phyloP scores from a whole-genome alignment of 1,140 invertebrate genomes.

The Drosophila willistoni region DNA sequence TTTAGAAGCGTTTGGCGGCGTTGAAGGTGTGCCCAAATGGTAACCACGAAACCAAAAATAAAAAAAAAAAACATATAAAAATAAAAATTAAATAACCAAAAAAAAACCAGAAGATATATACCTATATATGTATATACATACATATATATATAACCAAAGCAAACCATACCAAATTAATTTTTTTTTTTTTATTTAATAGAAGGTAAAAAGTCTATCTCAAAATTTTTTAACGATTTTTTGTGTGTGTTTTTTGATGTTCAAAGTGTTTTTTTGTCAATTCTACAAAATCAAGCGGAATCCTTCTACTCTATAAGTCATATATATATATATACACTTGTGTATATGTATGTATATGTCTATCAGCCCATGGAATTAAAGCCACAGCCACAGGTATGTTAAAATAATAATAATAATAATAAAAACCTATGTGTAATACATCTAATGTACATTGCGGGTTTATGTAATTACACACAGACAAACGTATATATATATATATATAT shows the following conservation, averaged over 20 bases:
- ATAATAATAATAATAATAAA: not conserved
- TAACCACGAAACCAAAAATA: conserved; percentile 62
- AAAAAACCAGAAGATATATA: not conserved
- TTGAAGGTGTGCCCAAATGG: conserved; percentile 77
- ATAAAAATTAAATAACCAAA: conserved; percentile 4
- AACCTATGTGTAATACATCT: not conserved
- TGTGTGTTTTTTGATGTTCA: conserved; percentile 5
- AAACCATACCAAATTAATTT: not conserved
- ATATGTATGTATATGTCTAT: not conserved
- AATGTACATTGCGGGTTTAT: not conserved
- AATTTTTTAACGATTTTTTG: conserved; percentile 3
- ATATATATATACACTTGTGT: not conserved
- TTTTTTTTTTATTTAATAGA: conserved; percentile 12
- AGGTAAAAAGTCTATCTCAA: conserved; percentile 1
- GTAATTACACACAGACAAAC: conserved; percentile 3
- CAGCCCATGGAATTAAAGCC: not conserved
- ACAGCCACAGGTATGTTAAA: not conserved
- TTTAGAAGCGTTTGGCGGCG: conserved; percentile 82
- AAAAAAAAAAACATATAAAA: conserved; percentile 24
- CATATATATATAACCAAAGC: not conserved
- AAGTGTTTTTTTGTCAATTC: not conserved
- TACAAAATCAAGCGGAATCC: conserved; percentile 2
- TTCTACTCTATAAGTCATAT: not conserved
- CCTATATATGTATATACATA: too few relatives aligned
- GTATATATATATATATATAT: conserved; percentile 31